Evolutionary conservation across 1,140 invertebrate genomes (phyloP).

Genomic region (Ectropis grisescens): DNA sequence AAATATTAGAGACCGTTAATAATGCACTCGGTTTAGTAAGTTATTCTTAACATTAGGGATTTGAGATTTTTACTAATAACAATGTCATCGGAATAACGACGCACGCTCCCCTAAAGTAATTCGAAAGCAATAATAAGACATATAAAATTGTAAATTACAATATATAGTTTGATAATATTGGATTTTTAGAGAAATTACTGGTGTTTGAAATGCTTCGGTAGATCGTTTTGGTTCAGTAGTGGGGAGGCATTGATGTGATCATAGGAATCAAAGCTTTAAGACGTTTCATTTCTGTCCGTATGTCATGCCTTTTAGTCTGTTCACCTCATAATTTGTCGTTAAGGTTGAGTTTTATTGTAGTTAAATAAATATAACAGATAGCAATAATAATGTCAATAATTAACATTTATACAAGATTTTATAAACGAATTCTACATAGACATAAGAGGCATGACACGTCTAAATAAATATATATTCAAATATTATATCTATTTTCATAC

Average conservation of each 20-base stretch:
- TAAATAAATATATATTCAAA: conserved; percentile 34
- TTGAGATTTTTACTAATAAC: conserved; percentile 61
- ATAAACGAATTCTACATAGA: background rate
- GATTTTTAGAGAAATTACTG: conserved; percentile 67
- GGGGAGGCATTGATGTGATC: conserved; percentile 56
- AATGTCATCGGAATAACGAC: conserved; percentile 46
- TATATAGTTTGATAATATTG: conserved; percentile 62
- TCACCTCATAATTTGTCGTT: background rate
- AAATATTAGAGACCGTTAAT: conserved; percentile 46
- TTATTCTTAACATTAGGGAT: conserved; percentile 55
- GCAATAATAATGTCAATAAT: too few relatives aligned
- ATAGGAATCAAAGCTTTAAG: conserved; percentile 68
- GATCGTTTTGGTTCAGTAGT: conserved; percentile 21
- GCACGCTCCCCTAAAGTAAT: conserved; percentile 64
- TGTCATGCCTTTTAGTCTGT: conserved; percentile 34
- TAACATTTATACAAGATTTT: background rate
- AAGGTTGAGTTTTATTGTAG: too few relatives aligned
- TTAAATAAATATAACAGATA: too few relatives aligned
- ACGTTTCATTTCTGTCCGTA: conserved; percentile 44
- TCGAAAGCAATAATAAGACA: conserved; percentile 68
- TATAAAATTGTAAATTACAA: conserved; percentile 68
- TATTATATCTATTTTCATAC: conserved; percentile 62
- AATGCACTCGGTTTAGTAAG: conserved; percentile 56
- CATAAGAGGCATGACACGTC: conserved; percentile 33
- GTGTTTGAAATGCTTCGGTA: conserved; percentile 55